phyloP scores from a whole-genome alignment of 2,113 vertebrate species.

The Vulpes ferrilata region DNA sequence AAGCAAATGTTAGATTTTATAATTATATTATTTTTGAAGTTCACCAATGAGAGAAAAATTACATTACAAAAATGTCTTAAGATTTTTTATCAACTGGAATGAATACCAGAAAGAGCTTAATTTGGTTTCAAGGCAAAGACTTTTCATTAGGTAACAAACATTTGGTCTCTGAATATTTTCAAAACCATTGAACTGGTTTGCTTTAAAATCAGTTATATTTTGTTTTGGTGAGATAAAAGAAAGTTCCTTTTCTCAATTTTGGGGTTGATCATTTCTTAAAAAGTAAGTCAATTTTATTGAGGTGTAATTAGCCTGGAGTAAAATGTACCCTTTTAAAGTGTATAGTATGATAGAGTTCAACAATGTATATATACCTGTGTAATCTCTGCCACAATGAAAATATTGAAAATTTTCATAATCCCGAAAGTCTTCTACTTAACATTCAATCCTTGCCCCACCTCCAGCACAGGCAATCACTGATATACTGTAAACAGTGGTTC shows the following conservation, averaged over 20 bases:
- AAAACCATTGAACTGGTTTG: background rate
- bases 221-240: background rate
- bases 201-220: constrained; percentile 49
- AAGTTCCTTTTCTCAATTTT: background rate
- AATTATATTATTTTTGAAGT: constrained; percentile 24
- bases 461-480: background rate
- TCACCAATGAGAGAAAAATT: constrained; percentile 4
- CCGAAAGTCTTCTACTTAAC: background rate
- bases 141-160: constrained; percentile 27
- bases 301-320: background rate
- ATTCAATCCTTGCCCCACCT: background rate
- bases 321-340: background rate
- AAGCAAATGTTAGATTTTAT: background rate
- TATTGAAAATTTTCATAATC: background rate
- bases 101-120: constrained; percentile 12
- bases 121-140: background rate
- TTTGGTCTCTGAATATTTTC: constrained; percentile 16
- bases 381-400: background rate
- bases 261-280: background rate
- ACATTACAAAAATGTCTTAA: constrained; percentile 20
- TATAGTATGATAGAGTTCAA: constrained; percentile 3
- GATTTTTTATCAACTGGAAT: background rate
- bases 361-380: background rate
- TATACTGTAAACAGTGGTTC: background rate
- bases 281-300: background rate